Evolutionary conservation across 2,113 vertebrate species (phyloP).

Genomic region (Petromus typicus): DNA sequence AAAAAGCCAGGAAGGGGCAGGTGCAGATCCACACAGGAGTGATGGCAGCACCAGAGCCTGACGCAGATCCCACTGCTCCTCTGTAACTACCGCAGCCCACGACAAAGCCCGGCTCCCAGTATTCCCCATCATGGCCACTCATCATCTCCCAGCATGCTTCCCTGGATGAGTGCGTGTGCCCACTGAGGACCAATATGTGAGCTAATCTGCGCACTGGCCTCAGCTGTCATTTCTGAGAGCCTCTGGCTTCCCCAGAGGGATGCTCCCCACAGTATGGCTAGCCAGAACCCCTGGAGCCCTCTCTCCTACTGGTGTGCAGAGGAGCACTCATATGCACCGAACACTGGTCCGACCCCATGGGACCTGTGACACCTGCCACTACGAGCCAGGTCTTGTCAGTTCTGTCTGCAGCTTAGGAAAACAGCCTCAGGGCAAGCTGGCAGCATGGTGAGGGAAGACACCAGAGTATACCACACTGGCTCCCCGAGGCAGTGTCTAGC

Average conservation of each 20-base stretch:
- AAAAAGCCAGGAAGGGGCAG: neutral
- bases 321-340: neutral
- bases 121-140: neutral
- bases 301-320: neutral
- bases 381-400: neutral
- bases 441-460: neutral
- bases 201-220: neutral
- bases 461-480: neutral
- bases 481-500: neutral
- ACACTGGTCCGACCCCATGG: neutral
- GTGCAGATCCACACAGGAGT: neutral
- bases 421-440: neutral
- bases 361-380: neutral
- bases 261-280: neutral
- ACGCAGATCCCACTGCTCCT: neutral
- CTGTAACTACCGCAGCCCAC: neutral
- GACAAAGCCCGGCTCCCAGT: neutral
- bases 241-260: neutral
- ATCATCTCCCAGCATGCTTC: neutral
- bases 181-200: too few species aligned
- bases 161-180: neutral
- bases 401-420: neutral
- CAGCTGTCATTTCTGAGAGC: neutral
- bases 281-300: neutral
- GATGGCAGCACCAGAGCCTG: neutral